Conservation (phyloP, 2,797 vertebrate species). For the Pachyuromys duprasi region DNA sequence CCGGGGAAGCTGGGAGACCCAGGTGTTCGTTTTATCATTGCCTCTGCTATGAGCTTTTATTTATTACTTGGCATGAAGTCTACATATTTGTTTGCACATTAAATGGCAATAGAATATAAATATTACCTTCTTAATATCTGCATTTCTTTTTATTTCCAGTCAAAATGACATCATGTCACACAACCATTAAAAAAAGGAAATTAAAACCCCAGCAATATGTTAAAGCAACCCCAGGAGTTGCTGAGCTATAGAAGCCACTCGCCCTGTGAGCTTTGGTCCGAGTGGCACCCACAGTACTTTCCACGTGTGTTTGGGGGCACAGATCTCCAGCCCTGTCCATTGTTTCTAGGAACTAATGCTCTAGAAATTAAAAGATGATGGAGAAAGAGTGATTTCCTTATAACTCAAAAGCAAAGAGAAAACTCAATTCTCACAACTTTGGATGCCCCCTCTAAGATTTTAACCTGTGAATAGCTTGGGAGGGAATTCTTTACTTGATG, state of each 20-base stretch:
- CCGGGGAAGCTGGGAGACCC: conserved; percentile 74
- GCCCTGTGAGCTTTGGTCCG: conserved; percentile 54
- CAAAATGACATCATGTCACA: conserved; percentile 72
- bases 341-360: conserved; percentile 79
- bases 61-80: conserved; percentile 63
- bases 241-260: conserved; percentile 73
- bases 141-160: conserved; percentile 81
- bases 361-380: neutral
- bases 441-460: conserved; percentile 71
- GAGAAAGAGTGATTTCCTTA: conserved; percentile 50
- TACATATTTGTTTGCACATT: conserved; percentile 79
- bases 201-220: conserved; percentile 73
- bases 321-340: conserved; percentile 55
- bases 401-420: conserved; percentile 77
- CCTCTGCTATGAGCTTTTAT: conserved; percentile 76
- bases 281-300: conserved; percentile 51
- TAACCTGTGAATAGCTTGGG: conserved; percentile 82
- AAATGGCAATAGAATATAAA: conserved; percentile 69
- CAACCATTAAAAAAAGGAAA: conserved; percentile 82
- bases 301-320: conserved; percentile 36
- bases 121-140: conserved; percentile 78
- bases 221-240: conserved; percentile 46
- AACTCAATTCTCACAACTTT: conserved; percentile 74
- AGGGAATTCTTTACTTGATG: conserved; percentile 72
- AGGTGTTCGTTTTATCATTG: conserved; percentile 75